A percentile compares a stretch with the other conserved stretches of the same genome.
Evolutionary conservation across 2,888 invertebrate species (phyloP).

Genomic region (Melinaea menophilus): DNA sequence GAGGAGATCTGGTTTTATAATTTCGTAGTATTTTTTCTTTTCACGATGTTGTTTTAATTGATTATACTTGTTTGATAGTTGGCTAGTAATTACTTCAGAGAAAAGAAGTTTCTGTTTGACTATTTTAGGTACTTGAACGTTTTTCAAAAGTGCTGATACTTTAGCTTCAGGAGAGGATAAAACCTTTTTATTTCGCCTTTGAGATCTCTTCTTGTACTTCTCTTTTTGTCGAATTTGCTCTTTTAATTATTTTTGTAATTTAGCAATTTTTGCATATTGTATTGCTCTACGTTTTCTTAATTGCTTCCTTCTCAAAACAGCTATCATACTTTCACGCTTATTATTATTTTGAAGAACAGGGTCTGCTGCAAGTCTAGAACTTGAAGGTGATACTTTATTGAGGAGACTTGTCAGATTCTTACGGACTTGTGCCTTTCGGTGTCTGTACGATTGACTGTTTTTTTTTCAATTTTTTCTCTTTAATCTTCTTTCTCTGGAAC

Average conservation of each 20-base stretch:
- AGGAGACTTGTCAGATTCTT: background rate
- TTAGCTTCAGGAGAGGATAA: background rate
- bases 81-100: background rate
- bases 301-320: background rate
- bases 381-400: background rate
- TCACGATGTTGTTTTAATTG: constrained; percentile 1
- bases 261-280: constrained; percentile 7
- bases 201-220: constrained; percentile 5
- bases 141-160: too few species aligned
- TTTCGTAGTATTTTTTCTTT: too few species aligned
- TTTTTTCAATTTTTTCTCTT: constrained; percentile 9
- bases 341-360: background rate
- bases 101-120: constrained; percentile 1
- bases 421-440: background rate
- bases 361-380: background rate
- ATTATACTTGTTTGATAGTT: background rate
- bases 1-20: too few species aligned
- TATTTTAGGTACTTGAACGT: background rate
- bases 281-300: constrained; percentile 10
- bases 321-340: background rate
- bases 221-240: constrained; percentile 5
- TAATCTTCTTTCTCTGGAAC: constrained; percentile 4
- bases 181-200: constrained; percentile 2
- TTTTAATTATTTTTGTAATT: constrained; percentile 6
- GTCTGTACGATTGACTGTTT: constrained; percentile 1